Conservation (phyloP, 2,113 vertebrate species). For the Heterotilapia buettikoferi region DNA sequence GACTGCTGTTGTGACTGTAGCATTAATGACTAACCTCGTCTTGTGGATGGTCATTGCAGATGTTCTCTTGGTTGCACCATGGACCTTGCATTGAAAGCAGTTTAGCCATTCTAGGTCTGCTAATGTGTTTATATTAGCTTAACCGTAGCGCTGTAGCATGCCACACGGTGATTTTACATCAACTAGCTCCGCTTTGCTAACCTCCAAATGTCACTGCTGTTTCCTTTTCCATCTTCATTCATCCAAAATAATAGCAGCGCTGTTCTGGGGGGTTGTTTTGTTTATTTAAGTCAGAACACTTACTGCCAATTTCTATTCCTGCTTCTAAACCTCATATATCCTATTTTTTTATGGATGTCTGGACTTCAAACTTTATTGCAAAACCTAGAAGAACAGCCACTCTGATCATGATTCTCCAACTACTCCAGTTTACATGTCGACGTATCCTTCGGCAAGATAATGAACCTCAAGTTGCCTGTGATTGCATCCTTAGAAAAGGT, state of each 20-base stretch:
- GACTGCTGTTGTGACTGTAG: not conserved
- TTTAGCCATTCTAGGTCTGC: not conserved
- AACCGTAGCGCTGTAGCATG: not conserved
- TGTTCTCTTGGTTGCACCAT: not conserved
- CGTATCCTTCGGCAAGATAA: not conserved
- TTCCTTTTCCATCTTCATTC: not conserved
- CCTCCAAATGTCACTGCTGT: not conserved
- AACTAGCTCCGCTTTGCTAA: not conserved
- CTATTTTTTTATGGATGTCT: not conserved
- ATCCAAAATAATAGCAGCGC: not conserved
- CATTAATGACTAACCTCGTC: not conserved
- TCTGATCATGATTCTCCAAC: not conserved
- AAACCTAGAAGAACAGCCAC: not conserved
- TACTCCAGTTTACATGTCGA: not conserved
- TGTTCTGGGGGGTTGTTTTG: not conserved
- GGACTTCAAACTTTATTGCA: not conserved
- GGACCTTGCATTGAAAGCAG: not conserved
- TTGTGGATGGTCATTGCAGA: not conserved
- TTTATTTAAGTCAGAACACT: not conserved
- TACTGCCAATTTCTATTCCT: not conserved
- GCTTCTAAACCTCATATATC: not conserved
- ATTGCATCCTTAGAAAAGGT: not conserved
- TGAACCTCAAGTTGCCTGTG: not conserved
- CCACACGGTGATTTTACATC: not conserved
- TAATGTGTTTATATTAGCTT: not conserved